phyloP scores from a whole-genome alignment of 2,797 vertebrate species.

The Myotis pilosus region DNA sequence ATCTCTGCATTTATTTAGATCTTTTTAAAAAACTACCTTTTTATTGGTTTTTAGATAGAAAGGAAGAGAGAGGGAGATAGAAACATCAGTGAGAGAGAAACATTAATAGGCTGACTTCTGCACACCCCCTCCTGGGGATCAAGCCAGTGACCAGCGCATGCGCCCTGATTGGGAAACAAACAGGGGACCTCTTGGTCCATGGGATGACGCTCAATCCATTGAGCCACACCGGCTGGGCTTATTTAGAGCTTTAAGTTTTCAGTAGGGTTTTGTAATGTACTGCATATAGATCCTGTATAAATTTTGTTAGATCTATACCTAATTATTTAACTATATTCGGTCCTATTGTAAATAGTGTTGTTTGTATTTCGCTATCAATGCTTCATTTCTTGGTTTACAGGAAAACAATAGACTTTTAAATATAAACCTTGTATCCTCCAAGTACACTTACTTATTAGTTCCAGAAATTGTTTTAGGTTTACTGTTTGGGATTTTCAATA shows the following conservation, averaged over 20 bases:
- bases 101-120: too few species aligned
- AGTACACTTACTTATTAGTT: constrained; percentile 19
- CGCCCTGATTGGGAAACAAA: too few species aligned
- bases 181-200: too few species aligned
- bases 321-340: constrained; percentile 11
- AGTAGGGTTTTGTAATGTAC: constrained; percentile 7
- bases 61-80: too few species aligned
- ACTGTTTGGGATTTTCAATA: neutral
- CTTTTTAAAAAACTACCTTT: neutral
- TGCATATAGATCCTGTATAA: neutral
- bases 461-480: neutral
- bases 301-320: neutral
- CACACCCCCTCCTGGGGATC: too few species aligned
- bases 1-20: constrained; percentile 24
- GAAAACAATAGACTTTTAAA: neutral
- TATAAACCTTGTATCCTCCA: constrained; percentile 13
- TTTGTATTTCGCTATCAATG: constrained; percentile 32
- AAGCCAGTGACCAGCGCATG: too few species aligned
- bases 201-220: too few species aligned
- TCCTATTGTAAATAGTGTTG: neutral
- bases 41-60: too few species aligned
- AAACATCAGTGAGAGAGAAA: too few species aligned
- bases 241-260: constrained; percentile 3
- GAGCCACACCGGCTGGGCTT: neutral
- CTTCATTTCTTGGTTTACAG: neutral